A percentile compares a stretch with the other conserved stretches of the same genome.
These are phyloP conservation scores for Procambarus clarkii DNA, from an alignment of 1,140 invertebrate species.

Conservation along the genomic window DNA sequence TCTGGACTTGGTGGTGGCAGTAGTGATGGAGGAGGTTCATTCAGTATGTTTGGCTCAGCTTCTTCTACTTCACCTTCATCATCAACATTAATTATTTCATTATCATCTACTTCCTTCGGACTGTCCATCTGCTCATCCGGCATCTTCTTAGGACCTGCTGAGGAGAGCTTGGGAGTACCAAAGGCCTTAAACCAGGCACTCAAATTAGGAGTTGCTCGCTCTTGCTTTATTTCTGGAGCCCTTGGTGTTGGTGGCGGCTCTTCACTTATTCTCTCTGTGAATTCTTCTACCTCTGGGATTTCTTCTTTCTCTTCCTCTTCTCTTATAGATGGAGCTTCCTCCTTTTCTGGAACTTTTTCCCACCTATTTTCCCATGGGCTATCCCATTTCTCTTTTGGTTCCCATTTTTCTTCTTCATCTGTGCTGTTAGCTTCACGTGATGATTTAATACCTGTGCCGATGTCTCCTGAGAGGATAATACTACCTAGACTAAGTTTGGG, in stretches of 20 bases:
- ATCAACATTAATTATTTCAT: constrained; percentile 49
- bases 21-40: constrained; percentile 56
- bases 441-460: constrained; percentile 70
- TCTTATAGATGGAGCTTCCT: constrained; percentile 66
- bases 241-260: constrained; percentile 71
- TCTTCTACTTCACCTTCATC: constrained; percentile 48
- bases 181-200: constrained; percentile 94
- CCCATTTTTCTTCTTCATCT: constrained; percentile 71
- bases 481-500: constrained; percentile 71
- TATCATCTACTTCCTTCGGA: constrained; percentile 65
- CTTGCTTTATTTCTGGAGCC: constrained; percentile 76
- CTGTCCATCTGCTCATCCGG: constrained; percentile 70
- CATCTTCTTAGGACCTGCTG: constrained; percentile 74
- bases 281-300: constrained; percentile 64
- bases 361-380: constrained; percentile 70
- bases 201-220: constrained; percentile 87
- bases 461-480: constrained; percentile 70
- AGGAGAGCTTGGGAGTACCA: constrained; percentile 83
- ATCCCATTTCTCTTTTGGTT: constrained; percentile 70
- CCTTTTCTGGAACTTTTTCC: constrained; percentile 68
- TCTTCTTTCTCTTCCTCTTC: constrained; percentile 76
- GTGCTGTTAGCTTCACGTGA: constrained; percentile 64
- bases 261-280: constrained; percentile 59
- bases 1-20: constrained; percentile 59
- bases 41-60: constrained; percentile 30